Evolutionary conservation across 2,888 invertebrate species (phyloP).

Genomic region (Dascillus cervinus): DNA sequence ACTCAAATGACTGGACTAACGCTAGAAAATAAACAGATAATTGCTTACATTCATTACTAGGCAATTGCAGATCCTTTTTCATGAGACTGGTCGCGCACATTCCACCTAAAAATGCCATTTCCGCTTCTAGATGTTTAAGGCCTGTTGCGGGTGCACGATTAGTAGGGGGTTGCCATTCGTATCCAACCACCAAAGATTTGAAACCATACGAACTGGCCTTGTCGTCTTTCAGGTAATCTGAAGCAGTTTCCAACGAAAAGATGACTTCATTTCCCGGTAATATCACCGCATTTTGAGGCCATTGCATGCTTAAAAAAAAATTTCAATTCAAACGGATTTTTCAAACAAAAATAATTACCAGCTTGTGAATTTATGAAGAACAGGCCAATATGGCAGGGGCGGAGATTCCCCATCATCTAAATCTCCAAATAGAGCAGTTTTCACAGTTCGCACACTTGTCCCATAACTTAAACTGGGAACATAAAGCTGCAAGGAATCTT

Average conservation of each 20-base stretch:
- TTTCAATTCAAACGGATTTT: background rate
- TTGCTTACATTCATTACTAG: constrained; percentile 39
- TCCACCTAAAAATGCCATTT: constrained; percentile 82
- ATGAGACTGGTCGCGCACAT: constrained; percentile 87
- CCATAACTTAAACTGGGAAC: constrained; percentile 46
- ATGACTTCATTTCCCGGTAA: constrained; percentile 91
- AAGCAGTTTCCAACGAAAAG: constrained; percentile 92
- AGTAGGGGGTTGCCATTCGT: constrained; percentile 62
- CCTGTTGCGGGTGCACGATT: constrained; percentile 40
- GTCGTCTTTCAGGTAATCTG: constrained; percentile 88
- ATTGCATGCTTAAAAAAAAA: constrained; percentile 53
- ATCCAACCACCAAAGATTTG: constrained; percentile 74
- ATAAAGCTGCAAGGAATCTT: constrained; percentile 76
- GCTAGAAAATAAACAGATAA: too few species aligned
- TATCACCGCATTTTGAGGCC: constrained; percentile 82
- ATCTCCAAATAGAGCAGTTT: constrained; percentile 25
- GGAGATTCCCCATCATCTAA: constrained; percentile 31
- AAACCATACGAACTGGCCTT: constrained; percentile 72
- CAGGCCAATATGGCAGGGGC: constrained; percentile 52
- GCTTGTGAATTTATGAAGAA: constrained; percentile 58
- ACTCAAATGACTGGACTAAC: too few species aligned
- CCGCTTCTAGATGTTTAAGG: constrained; percentile 75
- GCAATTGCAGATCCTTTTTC: constrained; percentile 69
- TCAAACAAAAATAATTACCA: constrained; percentile 31
- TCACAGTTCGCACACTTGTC: constrained; percentile 13